Evolutionary conservation across 2,797 vertebrate species (phyloP), one percentile per base, ranked within the genome.

Genomic region (Crenichthys baileyi): DNA sequence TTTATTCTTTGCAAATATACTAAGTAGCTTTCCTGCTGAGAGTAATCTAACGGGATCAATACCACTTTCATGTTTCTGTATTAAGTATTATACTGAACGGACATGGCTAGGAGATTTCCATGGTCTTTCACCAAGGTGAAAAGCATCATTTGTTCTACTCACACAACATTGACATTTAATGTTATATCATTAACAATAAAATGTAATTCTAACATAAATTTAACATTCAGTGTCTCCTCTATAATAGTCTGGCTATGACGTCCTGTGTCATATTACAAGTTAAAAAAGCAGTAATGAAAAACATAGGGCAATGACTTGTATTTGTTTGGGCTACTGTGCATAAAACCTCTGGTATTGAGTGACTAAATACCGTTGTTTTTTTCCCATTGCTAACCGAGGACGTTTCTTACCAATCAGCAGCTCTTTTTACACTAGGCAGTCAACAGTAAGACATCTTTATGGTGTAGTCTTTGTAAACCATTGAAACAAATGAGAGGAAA

Each of bases 81-180:
- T 16, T 20, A 61, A 76, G 41, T 80, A 39, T 70, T 70, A 31
- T n/a, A 46, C 22, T 51, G 46, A 77, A 74, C 39, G 68, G 24
- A 51, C 8, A 3, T 70, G 78, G 63, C 39, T 70, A 75, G 46
- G n/a, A 63, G 31, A 71, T 88, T 72, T 81, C 71, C 12, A 3
- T 60, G 77, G 13, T 4, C 60, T 73, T 8, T 24, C 79, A 80
- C 50, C 31, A 67, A 44, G 65, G 4, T 7, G 60, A 71, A 85
- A 80, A 77, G 72, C 73, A 83, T 46, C 7, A 5, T 41, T 73
- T 39, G 53, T 67, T 84, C 22, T 44, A 61, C 46, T 22, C 36
- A 29, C 60, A 72, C 16, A 76, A 51, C 16, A 24, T 9, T 39
- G 3, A 39, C 18, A 24, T 39, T 46, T 39, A 46, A 44, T 15